These are phyloP conservation scores for Syngnathus floridae DNA, from an alignment of 2,113 vertebrate genomes.

Conservation along the genomic window DNA sequence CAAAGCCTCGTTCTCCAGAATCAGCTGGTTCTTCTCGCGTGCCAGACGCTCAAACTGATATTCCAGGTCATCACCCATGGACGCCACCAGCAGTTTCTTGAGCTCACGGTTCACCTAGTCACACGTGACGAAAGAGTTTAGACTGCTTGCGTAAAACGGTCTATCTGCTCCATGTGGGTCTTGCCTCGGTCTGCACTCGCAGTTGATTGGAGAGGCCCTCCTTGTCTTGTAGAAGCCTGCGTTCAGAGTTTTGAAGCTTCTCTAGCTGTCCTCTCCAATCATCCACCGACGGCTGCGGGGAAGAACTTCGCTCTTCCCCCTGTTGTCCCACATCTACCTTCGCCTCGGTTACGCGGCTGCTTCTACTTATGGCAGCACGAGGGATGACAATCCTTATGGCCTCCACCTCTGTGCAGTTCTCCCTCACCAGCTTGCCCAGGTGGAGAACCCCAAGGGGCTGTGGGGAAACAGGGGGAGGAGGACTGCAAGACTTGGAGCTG, in stretches of 20 bases:
- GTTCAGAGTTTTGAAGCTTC: conserved; percentile 89
- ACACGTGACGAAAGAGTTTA: neutral
- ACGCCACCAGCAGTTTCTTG: conserved; percentile 92
- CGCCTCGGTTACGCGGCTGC: conserved; percentile 50
- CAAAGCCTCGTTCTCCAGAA: conserved; percentile 88
- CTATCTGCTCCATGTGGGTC: conserved; percentile 3
- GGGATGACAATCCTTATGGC: conserved; percentile 89
- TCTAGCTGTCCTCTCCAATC: conserved; percentile 78
- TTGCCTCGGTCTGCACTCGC: conserved; percentile 90
- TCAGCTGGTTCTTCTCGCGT: conserved; percentile 92
- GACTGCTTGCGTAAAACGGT: neutral
- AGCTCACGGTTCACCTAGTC: conserved; percentile 90
- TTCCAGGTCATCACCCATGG: conserved; percentile 90
- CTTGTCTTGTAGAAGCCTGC: conserved; percentile 87
- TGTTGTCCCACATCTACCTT: conserved; percentile 69
- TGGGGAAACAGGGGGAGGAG: conserved; percentile 22
- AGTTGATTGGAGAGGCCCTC: conserved; percentile 94
- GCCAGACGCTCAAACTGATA: conserved; percentile 93
- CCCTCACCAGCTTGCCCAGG: conserved; percentile 78
- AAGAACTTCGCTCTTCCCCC: conserved; percentile 61
- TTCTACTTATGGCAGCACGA: conserved; percentile 80
- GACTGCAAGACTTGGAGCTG: conserved; percentile 62
- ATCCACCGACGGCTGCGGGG: conserved; percentile 68
- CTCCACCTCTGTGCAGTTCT: conserved; percentile 85
- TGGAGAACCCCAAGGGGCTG: conserved; percentile 83